Base-by-base conservation (phyloP, 2,113 vertebrate species). In the Polypterus senegalus region DNA sequence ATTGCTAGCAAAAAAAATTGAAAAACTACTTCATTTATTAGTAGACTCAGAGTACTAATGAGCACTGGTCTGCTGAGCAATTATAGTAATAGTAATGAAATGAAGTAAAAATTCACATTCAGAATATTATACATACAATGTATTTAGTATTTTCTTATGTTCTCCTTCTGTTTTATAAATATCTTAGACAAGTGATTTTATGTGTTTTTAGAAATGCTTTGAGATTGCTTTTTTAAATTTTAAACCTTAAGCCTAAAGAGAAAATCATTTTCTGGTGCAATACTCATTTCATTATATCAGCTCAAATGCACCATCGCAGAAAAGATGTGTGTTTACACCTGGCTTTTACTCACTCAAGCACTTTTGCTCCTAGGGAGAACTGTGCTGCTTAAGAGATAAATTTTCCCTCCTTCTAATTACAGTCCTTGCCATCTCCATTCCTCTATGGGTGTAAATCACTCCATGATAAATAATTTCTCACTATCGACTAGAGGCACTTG, bases 361-460 rank as follows among this genome's bases (percentile, higher is more conserved):
- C 63, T 71, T 66, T 75, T 7, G 65, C 68, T 74, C 69, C 60
- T 57, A 66, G 73, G 68, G 63, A 76, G 63, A 55, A 77, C 74
- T 70, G 68, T 73, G 69, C 63, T 78, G 63, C 65, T 76, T 71
- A 62, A 62, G 73, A 84, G 72, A 84, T 79, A 83, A 78, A 79
- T 81, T 74, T 74, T 67, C 73, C 70, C 78, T 78, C 73, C 70
- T 75, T 67, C 79, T 84, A 81, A 82, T 80, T 84, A 79, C 62
- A 78, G 71, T 27, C 57, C 69, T 81, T 74, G 72, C 60, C 79
- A 76, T 79, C 73, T 80, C 76, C 71, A 68, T 60, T 67, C 75
- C 67, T 71, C 68, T 75, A 77, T 70, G 71, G 67, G 70, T 76
- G 67, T 74, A 82, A 83, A 83, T 80, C 57, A 56, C 66, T 67